Evolutionary conservation across 2,888 invertebrate species (phyloP).

Genomic region (Aromia moschata): DNA sequence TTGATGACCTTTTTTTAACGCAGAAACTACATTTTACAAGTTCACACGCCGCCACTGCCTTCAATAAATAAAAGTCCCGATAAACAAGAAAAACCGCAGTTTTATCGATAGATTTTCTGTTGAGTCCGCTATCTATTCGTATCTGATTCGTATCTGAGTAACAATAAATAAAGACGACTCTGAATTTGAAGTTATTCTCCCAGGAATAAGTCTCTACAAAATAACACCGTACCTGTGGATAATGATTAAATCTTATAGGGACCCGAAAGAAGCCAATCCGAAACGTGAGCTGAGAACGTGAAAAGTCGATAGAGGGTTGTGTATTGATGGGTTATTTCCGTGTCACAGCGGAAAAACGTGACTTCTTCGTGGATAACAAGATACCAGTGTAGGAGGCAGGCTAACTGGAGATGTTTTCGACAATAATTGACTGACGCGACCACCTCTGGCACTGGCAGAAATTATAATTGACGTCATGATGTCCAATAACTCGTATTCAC

Average conservation of each 20-base stretch:
- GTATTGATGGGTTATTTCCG: constrained; percentile 58
- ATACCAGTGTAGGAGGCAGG: constrained; percentile 7
- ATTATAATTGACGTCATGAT: too few species aligned
- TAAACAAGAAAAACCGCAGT: too few species aligned
- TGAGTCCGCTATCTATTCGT: too few species aligned
- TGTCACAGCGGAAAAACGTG: constrained; percentile 50
- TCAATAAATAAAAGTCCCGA: too few species aligned
- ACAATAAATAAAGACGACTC: constrained; percentile 12
- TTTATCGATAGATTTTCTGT: too few species aligned
- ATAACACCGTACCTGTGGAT: constrained; percentile 46
- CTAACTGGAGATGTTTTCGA: constrained; percentile 13
- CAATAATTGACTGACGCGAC: constrained; percentile 8
- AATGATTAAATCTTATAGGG: constrained; percentile 53
- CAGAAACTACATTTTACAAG: too few species aligned
- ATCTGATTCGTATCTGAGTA: too few species aligned
- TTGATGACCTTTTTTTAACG: too few species aligned
- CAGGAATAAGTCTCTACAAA: constrained; percentile 33
- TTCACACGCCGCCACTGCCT: too few species aligned
- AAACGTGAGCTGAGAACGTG: constrained; percentile 57
- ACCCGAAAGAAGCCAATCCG: constrained; percentile 57
- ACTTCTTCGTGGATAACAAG: constrained; percentile 33
- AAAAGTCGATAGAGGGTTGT: constrained; percentile 54
- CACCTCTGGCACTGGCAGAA: not conserved
- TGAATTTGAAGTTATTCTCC: constrained; percentile 6
- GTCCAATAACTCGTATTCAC: too few species aligned